Conservation (phyloP, 2,113 vertebrate species). For the Macrotus californicus region DNA sequence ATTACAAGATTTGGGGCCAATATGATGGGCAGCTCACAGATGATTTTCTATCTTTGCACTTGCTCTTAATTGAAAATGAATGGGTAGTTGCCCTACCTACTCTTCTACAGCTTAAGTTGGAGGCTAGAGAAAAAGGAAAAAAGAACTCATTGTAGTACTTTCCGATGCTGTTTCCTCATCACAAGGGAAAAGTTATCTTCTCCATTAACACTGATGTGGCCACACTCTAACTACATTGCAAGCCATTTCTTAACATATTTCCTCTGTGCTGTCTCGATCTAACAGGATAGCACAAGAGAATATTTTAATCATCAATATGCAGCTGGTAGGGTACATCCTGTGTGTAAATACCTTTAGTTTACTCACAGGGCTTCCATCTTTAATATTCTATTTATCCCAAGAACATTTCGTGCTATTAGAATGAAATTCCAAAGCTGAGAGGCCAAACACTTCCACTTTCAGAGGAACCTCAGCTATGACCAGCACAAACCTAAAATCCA, state of each 20-base stretch:
- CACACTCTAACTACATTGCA: neutral
- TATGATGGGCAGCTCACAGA: neutral
- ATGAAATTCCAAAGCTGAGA: conserved; percentile 18
- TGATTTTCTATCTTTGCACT: neutral
- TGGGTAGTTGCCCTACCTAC: neutral
- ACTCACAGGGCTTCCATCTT: neutral
- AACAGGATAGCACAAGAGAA: conserved; percentile 20
- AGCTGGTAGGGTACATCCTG: neutral
- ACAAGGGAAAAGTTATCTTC: neutral
- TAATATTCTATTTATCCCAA: conserved; percentile 22
- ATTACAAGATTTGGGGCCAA: neutral
- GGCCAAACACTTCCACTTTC: neutral
- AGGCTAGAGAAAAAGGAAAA: neutral
- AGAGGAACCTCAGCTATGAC: neutral
- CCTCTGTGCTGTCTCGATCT: neutral
- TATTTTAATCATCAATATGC: conserved; percentile 10
- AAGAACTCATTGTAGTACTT: neutral
- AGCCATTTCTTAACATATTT: neutral
- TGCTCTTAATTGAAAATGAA: neutral
- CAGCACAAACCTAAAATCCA: too few species aligned
- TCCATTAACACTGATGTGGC: neutral
- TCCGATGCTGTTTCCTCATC: neutral
- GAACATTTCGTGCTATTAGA: neutral
- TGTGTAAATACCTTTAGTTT: conserved; percentile 16
- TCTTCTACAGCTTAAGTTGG: neutral